Conservation (phyloP, 1,140 invertebrate genomes). For the Drosophila lacteicornis region DNA sequence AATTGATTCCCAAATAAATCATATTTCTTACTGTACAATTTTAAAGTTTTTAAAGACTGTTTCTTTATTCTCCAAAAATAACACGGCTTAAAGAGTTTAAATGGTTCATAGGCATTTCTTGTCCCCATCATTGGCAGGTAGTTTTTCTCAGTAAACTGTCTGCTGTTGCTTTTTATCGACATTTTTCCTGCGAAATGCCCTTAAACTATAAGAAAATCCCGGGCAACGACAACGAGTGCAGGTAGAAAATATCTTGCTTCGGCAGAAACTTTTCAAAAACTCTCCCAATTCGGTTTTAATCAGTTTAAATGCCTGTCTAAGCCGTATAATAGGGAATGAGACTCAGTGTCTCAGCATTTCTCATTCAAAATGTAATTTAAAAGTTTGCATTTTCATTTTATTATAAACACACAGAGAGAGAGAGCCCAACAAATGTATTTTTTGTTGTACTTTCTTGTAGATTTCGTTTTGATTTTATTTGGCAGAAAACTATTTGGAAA, state of each 20-base stretch:
- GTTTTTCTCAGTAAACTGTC: conserved; percentile 1
- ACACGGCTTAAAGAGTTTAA: too few species aligned
- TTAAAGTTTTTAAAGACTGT: not conserved
- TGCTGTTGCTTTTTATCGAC: conserved; percentile 13
- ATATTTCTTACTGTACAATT: too few species aligned
- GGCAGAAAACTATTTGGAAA: conserved; percentile 74
- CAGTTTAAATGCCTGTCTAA: conserved; percentile 56
- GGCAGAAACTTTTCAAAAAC: conserved; percentile 24
- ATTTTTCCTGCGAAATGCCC: not conserved
- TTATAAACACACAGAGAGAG: conserved; percentile 19
- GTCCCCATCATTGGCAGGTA: too few species aligned
- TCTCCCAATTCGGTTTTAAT: conserved; percentile 30
- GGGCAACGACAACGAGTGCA: conserved; percentile 3
- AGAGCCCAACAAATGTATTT: conserved; percentile 9
- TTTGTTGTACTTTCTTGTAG: conserved; percentile 55
- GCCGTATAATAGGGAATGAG: conserved; percentile 26
- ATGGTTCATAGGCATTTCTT: not conserved
- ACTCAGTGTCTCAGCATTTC: conserved; percentile 27
- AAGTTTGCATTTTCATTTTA: conserved; percentile 75
- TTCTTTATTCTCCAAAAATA: too few species aligned
- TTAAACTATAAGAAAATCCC: conserved; percentile 21
- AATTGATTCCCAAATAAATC: too few species aligned
- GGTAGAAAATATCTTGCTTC: conserved; percentile 22
- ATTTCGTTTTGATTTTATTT: conserved; percentile 62
- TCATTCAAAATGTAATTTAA: conserved; percentile 72